A percentile compares a stretch with the other conserved stretches of the same genome.
Conservation (phyloP, 1,140 invertebrate genomes). For the Zaprionus ghesquierei region DNA sequence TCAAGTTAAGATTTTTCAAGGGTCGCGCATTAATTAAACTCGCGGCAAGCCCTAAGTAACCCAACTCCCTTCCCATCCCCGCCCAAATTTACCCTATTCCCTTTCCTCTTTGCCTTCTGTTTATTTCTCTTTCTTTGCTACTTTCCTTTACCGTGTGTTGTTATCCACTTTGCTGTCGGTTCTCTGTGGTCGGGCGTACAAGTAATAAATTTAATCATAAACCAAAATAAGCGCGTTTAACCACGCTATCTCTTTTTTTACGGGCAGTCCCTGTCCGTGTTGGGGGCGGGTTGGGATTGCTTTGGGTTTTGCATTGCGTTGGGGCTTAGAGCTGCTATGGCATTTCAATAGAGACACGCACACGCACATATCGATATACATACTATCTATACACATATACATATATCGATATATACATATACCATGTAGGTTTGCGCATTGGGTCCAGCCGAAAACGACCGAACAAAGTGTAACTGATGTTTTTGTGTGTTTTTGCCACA, state of each 20-base stretch:
- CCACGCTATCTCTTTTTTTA: constrained; percentile 77
- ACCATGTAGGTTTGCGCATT: neutral
- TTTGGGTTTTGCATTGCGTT: neutral
- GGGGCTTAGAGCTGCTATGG: neutral
- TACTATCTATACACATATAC: constrained; percentile 31
- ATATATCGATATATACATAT: neutral
- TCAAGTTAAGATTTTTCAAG: constrained; percentile 51
- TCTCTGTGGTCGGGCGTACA: constrained; percentile 70
- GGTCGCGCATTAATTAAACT: constrained; percentile 62
- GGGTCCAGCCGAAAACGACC: constrained; percentile 44
- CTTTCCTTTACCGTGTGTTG: constrained; percentile 20
- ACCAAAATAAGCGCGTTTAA: constrained; percentile 79
- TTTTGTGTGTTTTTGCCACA: constrained; percentile 66
- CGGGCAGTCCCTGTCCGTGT: neutral
- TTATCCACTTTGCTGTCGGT: constrained; percentile 28
- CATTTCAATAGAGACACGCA: constrained; percentile 39
- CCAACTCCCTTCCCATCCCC: neutral
- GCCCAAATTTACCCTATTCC: neutral
- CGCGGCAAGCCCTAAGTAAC: constrained; percentile 36
- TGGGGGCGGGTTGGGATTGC: neutral
- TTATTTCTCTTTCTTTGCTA: neutral
- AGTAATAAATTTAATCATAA: constrained; percentile 80
- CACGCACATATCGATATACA: constrained; percentile 31
- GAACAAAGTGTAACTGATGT: constrained; percentile 77
- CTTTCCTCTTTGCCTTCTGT: neutral